These are phyloP conservation scores for Cynodonichthys magdalenae DNA, from an alignment of 2,797 vertebrate species.

Conservation along the genomic window DNA sequence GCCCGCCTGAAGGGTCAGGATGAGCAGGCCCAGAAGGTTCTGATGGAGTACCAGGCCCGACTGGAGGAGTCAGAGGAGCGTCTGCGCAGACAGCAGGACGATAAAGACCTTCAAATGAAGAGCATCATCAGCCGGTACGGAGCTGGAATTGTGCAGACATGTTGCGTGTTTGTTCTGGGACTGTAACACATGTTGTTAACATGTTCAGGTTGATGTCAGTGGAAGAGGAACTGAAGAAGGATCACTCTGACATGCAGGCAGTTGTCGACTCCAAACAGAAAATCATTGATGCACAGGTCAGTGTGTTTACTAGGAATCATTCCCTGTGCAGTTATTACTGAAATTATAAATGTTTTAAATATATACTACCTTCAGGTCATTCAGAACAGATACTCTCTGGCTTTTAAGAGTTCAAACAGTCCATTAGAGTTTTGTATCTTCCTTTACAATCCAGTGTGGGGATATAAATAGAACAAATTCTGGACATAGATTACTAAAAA, in stretches of 20 bases:
- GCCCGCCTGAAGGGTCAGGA: constrained; percentile 94
- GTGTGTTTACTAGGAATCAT: constrained; percentile 17
- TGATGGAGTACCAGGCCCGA: constrained; percentile 95
- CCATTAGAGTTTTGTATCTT: constrained; percentile 14
- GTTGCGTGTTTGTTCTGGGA: background rate
- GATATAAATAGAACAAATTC: too few relatives aligned
- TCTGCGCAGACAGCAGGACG: constrained; percentile 92
- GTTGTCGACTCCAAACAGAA: constrained; percentile 98
- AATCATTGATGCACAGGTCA: constrained; percentile 97
- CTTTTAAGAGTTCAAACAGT: constrained; percentile 41
- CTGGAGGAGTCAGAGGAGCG: constrained; percentile 97
- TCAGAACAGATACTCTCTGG: constrained; percentile 37
- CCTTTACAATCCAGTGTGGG: too few relatives aligned
- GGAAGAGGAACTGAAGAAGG: constrained; percentile 97
- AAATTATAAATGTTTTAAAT: constrained; percentile 3
- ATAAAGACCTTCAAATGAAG: constrained; percentile 99
- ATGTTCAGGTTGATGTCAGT: constrained; percentile 93
- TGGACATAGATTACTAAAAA: too few relatives aligned
- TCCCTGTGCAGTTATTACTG: background rate
- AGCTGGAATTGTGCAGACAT: too few relatives aligned
- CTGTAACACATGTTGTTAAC: background rate
- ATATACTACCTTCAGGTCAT: constrained; percentile 30
- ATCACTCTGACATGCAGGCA: constrained; percentile 97
- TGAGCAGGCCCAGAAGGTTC: constrained; percentile 94
- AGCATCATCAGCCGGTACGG: constrained; percentile 96